Conservation (phyloP, 2,113 vertebrate genomes). For the Ploceus nigricollis region DNA sequence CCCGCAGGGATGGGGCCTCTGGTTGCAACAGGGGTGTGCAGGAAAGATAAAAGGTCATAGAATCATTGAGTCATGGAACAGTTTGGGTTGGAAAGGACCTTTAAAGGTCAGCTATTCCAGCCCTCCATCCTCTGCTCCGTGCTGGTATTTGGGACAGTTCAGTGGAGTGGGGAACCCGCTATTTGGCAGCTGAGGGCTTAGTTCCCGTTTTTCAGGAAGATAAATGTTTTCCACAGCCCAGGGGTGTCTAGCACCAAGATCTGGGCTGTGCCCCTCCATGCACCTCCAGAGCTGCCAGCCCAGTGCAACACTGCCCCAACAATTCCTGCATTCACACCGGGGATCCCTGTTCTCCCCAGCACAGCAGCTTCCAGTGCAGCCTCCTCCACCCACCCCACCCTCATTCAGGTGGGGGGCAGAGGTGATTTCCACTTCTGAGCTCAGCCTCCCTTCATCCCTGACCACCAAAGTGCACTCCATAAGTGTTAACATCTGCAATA, state of each 20-base stretch:
- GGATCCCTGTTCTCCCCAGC: too few species aligned
- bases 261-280: not conserved
- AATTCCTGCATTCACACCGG: rapidly evolving
- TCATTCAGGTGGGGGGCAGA: rapidly evolving
- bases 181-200: not conserved
- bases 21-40: not conserved
- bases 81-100: not conserved
- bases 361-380: not conserved
- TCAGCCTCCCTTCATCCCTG: not conserved
- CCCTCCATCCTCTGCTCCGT: not conserved
- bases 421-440: not conserved
- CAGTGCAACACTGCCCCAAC: not conserved
- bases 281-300: not conserved
- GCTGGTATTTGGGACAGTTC: not conserved
- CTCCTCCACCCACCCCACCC: not conserved
- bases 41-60: not conserved
- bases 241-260: rapidly evolving
- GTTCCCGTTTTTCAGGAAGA: not conserved
- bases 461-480: not conserved
- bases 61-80: not conserved
- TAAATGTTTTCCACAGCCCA: not conserved
- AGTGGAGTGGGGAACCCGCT: rapidly evolving
- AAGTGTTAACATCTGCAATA: rapidly evolving
- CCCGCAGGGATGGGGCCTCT: rapidly evolving
- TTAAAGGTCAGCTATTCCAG: constrained; percentile 6